Evolutionary conservation across 2,888 invertebrate species (phyloP).

Genomic region (Thysanoteuthis rhombus): DNA sequence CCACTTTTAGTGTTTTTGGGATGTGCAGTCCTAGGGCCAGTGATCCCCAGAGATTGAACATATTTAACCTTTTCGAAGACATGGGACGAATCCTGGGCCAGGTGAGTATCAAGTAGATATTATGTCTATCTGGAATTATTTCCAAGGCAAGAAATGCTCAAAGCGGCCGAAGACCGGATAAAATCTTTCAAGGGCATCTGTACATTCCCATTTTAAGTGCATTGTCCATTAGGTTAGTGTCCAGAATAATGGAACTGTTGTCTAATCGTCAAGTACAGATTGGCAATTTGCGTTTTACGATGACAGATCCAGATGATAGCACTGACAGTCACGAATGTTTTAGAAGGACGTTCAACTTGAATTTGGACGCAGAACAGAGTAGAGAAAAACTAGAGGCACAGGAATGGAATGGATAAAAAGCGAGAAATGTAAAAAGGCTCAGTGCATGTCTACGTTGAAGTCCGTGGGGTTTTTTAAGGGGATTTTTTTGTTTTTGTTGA

Average conservation of each 20-base stretch:
- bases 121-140: neutral
- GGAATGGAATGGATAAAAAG: neutral
- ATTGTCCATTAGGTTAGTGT: neutral
- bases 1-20: too few species aligned
- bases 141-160: neutral
- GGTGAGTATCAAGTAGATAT: too few species aligned
- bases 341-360: neutral
- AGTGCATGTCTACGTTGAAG: too few species aligned
- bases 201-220: neutral
- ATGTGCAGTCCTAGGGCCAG: too few species aligned
- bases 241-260: neutral
- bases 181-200: neutral
- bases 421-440: neutral
- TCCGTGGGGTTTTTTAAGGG: too few species aligned
- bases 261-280: neutral
- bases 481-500: too few species aligned
- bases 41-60: too few species aligned
- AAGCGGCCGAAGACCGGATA: neutral
- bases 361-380: neutral
- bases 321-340: constrained; percentile 12
- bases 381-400: neutral
- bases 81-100: too few species aligned
- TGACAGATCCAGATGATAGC: neutral
- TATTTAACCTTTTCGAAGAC: too few species aligned
- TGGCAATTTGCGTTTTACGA: constrained; percentile 12